Conservation (phyloP, 2,888 invertebrate species). For the Rotaria macrura region DNA sequence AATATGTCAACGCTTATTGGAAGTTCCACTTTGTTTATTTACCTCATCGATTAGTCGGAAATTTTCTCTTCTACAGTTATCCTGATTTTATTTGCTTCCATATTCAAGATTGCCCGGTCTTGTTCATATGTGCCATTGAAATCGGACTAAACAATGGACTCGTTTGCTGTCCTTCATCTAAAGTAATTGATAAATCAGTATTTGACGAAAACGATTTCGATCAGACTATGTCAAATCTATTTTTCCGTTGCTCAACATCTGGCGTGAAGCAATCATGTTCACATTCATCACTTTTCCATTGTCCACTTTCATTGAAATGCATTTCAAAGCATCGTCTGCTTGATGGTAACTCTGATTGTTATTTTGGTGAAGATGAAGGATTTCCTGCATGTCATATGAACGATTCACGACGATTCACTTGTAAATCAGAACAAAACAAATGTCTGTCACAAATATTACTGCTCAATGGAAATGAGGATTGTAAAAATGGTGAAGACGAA, state of each 20-base stretch:
- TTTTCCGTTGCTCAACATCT: neutral
- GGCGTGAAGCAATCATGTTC: neutral
- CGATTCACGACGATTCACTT: neutral
- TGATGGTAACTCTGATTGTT: neutral
- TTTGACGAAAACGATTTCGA: too few relatives aligned
- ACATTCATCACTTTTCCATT: neutral
- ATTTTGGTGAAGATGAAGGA: neutral
- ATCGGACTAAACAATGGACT: neutral
- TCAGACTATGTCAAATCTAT: neutral
- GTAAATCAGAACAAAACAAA: neutral
- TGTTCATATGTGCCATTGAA: neutral
- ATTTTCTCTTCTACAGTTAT: rapidly evolving
- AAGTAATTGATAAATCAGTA: neutral
- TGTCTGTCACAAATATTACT: neutral
- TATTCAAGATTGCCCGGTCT: neutral
- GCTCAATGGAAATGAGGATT: neutral
- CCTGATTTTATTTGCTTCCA: neutral
- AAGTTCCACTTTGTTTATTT: neutral
- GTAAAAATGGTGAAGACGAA: neutral
- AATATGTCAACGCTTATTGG: too few relatives aligned
- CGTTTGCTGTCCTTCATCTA: neutral
- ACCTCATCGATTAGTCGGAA: neutral
- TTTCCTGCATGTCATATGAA: neutral
- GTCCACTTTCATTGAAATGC: neutral
- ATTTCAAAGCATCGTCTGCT: neutral